Base-by-base conservation (phyloP, 92 coral and sea anemone species). In the Heliopora coerulea region DNA sequence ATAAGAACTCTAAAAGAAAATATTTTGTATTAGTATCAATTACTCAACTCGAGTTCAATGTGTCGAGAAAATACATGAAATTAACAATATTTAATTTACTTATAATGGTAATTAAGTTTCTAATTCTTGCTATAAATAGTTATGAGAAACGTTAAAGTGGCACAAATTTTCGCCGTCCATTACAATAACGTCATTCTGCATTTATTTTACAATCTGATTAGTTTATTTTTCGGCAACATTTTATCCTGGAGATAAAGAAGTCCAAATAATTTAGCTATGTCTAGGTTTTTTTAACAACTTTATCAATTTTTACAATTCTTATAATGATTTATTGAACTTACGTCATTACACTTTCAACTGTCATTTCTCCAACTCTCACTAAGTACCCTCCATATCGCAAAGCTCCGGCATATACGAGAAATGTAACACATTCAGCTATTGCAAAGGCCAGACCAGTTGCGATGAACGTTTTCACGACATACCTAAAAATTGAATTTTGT, bases 371-470 rank as follows among this genome's bases (percentile, higher is more conserved):
- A 39, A 72, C 57, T 27, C 83, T 62, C 23, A 89, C 87, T 81
- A 91, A 77, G 72, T 84, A 85, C 27, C 97, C 88, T 19, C 97
- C 97, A 75, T 84, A 91, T 20, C 91, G 85, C 31, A 91, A 72
- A 69, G 97, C 87, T 1, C 84, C 88, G 28, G 97, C 97, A 74
- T 86, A 91, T 41, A 91, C 88, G 41, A 89, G 66, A 65, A 91
- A 87, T 72, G 90, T 91, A 75, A 85, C 88, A 30, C 96, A 87
- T 78, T 91, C 91, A 25, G 89, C 96, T 15, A 91, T 73, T 1
- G 97, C 97, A 41, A 91, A 91, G 20, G 96, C 96, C 18, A 91
- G 76, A 34, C 97, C 91, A 41, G 91, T 89, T 3, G 91, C 88
- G 11, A 91, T 56, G 37, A 87, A 83, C 69, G 83, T 89, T 73